phyloP scores from a whole-genome alignment of 2,888 invertebrate genomes.

The Ormyrus nitidulus region DNA sequence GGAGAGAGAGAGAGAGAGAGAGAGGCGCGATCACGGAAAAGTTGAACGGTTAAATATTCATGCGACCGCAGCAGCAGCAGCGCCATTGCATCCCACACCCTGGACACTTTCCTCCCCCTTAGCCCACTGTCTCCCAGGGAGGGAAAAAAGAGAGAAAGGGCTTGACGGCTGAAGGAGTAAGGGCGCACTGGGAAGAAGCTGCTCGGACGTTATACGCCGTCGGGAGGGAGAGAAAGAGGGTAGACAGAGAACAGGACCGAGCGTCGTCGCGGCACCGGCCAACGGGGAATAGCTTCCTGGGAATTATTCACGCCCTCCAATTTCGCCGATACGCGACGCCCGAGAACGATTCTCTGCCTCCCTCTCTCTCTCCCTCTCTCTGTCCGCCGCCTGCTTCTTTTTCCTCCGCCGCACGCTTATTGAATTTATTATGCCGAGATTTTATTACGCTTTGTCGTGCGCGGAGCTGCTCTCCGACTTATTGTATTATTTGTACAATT shows the following conservation, averaged over 20 bases:
- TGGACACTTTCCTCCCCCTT: not conserved
- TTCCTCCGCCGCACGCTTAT: conserved; percentile 39
- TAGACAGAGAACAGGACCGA: not conserved
- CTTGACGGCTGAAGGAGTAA: too few species aligned
- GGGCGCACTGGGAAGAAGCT: too few species aligned
- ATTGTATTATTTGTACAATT: conserved; percentile 23
- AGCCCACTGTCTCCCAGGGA: conserved; percentile 5
- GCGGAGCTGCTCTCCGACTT: not conserved
- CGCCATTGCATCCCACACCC: conserved; percentile 41
- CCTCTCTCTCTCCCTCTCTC: conserved; percentile 20
- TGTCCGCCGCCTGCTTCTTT: not conserved
- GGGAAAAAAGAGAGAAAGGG: conserved; percentile 14
- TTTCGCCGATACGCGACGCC: conserved; percentile 39
- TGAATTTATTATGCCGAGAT: conserved; percentile 52
- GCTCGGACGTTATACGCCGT: too few species aligned
- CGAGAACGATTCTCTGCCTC: conserved; percentile 29
- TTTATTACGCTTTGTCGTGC: conserved; percentile 30
- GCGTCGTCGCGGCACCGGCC: conserved; percentile 12
- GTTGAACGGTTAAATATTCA: conserved; percentile 71
- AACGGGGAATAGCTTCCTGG: conserved; percentile 49
- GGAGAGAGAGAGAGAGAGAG: conserved; percentile 6
- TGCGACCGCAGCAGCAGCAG: conserved; percentile 51
- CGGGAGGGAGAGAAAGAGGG: conserved; percentile 8
- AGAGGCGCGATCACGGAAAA: conserved; percentile 61
- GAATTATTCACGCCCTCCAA: conserved; percentile 54